Percentiles rank a stretch among this genome's conserved stretches.
Conservation (phyloP, 2,888 invertebrate genomes). For the Diarsia brunnea region DNA sequence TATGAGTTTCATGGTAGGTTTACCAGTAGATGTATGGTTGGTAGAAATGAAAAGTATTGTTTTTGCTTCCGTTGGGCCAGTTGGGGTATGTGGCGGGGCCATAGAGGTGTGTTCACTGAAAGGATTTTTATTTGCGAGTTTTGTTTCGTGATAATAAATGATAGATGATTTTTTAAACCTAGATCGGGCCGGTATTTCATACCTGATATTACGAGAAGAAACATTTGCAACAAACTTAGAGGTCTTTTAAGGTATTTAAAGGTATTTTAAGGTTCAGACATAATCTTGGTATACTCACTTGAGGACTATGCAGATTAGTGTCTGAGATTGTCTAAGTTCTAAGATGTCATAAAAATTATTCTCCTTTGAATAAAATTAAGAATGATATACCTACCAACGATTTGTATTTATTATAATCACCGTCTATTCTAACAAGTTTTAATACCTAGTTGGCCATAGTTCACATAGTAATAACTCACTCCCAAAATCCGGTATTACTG, state of each 20-base stretch:
- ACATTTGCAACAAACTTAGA: no score
- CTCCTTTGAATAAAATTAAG: no score
- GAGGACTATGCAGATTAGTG: no score
- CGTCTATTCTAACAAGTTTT: slow-evolving; percentile 1
- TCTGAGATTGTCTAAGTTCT: no score
- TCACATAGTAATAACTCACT: slow-evolving; percentile 37
- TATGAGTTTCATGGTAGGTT: slow-evolving; percentile 71
- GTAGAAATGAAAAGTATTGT: slow-evolving; percentile 65
- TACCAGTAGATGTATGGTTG: slow-evolving; percentile 64
- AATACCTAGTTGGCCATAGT: slow-evolving; percentile 18
- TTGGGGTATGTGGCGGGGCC: slow-evolving; percentile 1
- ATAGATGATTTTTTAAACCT: no score
- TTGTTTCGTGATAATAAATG: neutral
- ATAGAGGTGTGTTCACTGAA: slow-evolving; percentile 15
- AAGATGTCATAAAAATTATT: neutral
- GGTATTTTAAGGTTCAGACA: no score
- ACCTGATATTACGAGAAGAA: no score
- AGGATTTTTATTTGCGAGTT: neutral
- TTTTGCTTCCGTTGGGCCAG: slow-evolving; percentile 45
- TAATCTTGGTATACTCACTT: no score
- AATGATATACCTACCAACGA: neutral
- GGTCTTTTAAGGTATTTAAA: no score
- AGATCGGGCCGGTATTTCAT: no score
- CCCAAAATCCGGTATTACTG: slow-evolving; percentile 44
- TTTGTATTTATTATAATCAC: slow-evolving; percentile 22